Percentiles rank a stretch among this genome's conserved stretches.
Evolutionary conservation across 2,113 vertebrate species (phyloP).

Genomic region (Macquaria australasica): DNA sequence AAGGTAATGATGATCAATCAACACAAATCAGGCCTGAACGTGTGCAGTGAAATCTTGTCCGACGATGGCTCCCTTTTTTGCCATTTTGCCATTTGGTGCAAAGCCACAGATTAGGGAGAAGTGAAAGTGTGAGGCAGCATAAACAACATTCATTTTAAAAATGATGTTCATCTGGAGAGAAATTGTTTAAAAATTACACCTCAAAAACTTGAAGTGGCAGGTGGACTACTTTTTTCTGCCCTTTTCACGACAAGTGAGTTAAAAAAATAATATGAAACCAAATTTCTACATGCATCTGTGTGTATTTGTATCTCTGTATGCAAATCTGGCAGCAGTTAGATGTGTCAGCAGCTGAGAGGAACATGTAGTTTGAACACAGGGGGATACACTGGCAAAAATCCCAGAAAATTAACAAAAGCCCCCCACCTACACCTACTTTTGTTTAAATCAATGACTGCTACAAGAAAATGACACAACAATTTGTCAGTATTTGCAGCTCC

Average conservation of each 20-base stretch:
- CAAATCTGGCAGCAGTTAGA: neutral
- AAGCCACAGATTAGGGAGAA: neutral
- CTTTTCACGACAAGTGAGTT: neutral
- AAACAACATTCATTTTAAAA: neutral
- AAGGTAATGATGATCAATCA: constrained; percentile 10
- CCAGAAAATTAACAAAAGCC: constrained; percentile 31
- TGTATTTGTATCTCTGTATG: neutral
- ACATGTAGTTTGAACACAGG: neutral
- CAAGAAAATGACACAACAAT: constrained; percentile 49
- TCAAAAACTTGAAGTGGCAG: neutral
- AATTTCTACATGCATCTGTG: neutral
- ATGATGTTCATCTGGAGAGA: neutral
- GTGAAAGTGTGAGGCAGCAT: neutral
- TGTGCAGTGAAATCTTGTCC: neutral
- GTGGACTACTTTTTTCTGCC: neutral
- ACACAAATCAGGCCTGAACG: neutral
- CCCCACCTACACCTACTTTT: constrained; percentile 33
- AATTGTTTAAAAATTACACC: neutral
- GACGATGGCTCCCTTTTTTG: neutral
- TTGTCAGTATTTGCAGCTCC: constrained; percentile 42
- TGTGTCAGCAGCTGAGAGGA: constrained; percentile 24
- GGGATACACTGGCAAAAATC: constrained; percentile 18
- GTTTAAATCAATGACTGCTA: constrained; percentile 45
- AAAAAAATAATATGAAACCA: neutral
- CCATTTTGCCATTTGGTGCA: neutral